A percentile compares a stretch with the other conserved stretches of the same genome.
phyloP scores from a whole-genome alignment of 1,140 invertebrate species.

The Sycophaga agraensis region DNA sequence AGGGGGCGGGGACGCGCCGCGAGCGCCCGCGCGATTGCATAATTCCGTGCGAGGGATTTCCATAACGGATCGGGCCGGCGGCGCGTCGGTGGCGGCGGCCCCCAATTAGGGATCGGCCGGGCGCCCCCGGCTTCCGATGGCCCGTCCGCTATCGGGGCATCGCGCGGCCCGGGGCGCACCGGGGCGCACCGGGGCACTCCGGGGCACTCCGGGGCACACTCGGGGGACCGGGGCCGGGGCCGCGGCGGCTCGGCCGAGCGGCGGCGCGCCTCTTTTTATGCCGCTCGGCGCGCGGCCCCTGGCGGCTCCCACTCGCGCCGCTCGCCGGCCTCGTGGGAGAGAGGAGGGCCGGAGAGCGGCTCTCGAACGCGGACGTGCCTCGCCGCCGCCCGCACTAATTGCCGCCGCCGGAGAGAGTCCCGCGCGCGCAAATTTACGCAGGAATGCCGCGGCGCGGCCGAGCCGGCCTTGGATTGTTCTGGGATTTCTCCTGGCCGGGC shows the following conservation, averaged over 20 bases:
- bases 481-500: slow-evolving; percentile 29
- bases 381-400: slow-evolving; percentile 1
- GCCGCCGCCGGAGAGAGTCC: background rate
- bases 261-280: slow-evolving; percentile 56
- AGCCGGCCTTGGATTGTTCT: slow-evolving; percentile 17
- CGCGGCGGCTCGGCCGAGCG: slow-evolving; percentile 48
- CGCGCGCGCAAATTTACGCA: slow-evolving; percentile 28
- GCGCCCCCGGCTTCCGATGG: slow-evolving; percentile 8
- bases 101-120: slow-evolving; percentile 5
- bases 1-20: background rate
- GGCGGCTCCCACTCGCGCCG: background rate
- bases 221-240: slow-evolving; percentile 31
- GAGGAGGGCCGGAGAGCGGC: slow-evolving; percentile 7
- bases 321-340: slow-evolving; percentile 19
- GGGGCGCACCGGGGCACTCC: background rate
- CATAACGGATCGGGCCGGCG: slow-evolving; percentile 27
- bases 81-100: background rate
- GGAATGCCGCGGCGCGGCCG: slow-evolving; percentile 20
- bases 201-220: slow-evolving; percentile 27
- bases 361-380: slow-evolving; percentile 21
- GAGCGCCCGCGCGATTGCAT: slow-evolving; percentile 1
- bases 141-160: background rate
- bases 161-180: background rate
- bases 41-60: slow-evolving; percentile 16
- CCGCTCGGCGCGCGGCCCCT: slow-evolving; percentile 50